A percentile compares a stretch with the other conserved stretches of the same genome.
phyloP scores from a whole-genome alignment of 2,113 vertebrate genomes.

The Orientallactaga bullata region DNA sequence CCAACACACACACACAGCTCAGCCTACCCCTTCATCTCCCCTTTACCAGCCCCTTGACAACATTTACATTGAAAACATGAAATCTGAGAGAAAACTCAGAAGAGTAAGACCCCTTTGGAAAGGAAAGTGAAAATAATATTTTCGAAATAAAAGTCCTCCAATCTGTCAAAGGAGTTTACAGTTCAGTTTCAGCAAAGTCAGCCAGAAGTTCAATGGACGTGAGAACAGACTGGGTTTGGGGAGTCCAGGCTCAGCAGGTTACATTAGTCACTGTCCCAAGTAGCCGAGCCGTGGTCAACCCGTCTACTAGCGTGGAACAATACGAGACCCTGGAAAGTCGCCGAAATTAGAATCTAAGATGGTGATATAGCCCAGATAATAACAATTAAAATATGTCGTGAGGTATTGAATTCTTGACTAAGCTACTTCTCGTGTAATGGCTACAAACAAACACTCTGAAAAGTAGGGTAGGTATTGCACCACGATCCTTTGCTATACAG shows the following conservation, averaged over 20 bases:
- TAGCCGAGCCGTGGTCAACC: background rate
- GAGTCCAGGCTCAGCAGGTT: background rate
- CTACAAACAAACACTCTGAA: background rate
- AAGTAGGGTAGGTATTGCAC: background rate
- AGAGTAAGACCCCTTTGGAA: slow-evolving; percentile 47
- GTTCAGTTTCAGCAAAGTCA: background rate
- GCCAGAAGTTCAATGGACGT: background rate
- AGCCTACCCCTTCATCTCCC: slow-evolving; percentile 25
- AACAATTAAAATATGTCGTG: background rate
- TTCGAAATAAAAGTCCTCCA: slow-evolving; percentile 60
- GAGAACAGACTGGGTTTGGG: background rate
- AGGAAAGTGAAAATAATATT: slow-evolving; percentile 61
- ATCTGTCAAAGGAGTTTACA: slow-evolving; percentile 41
- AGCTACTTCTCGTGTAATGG: background rate
- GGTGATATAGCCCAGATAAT: background rate
- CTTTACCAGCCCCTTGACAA: slow-evolving; percentile 1
- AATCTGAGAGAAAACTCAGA: slow-evolving; percentile 21
- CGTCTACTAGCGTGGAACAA: background rate
- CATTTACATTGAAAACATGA: background rate
- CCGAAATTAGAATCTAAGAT: slow-evolving; percentile 1
- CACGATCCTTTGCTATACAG: background rate
- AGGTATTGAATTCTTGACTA: background rate
- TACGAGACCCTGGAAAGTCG: background rate
- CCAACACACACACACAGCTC: slow-evolving; percentile 52
- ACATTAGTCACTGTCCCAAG: background rate